These are phyloP conservation scores for Dysmachus trigonus DNA, from an alignment of 2,888 invertebrate genomes.

Conservation along the genomic window DNA sequence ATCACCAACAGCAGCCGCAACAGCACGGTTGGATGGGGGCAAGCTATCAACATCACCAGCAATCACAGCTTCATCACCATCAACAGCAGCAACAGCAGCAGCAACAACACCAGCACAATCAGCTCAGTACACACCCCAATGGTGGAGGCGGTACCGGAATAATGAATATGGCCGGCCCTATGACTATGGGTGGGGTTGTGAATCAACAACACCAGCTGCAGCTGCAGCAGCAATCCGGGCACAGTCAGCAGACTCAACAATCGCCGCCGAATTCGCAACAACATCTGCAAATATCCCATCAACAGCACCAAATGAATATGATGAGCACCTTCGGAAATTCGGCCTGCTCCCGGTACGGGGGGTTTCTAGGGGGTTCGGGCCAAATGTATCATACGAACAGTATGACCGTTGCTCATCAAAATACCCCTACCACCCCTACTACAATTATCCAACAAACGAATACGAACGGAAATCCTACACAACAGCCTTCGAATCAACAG, in stretches of 20 bases:
- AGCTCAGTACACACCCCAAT: constrained; percentile 53
- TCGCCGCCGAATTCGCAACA: constrained; percentile 60
- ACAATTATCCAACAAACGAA: constrained; percentile 52
- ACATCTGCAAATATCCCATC: constrained; percentile 55
- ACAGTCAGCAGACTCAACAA: constrained; percentile 54
- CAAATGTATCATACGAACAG: constrained; percentile 59
- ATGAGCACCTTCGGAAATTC: constrained; percentile 66
- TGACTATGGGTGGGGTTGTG: constrained; percentile 50
- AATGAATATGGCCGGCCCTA: constrained; percentile 52
- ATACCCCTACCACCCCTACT: constrained; percentile 58
- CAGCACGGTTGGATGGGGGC: constrained; percentile 65
- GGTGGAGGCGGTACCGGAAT: constrained; percentile 53
- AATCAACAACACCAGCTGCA: constrained; percentile 52
- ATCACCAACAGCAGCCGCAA: constrained; percentile 59
- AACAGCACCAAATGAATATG: constrained; percentile 57
- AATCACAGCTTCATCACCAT: constrained; percentile 53
- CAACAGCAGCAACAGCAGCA: constrained; percentile 54
- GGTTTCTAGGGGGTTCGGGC: constrained; percentile 69
- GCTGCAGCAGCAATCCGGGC: constrained; percentile 54
- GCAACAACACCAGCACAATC: constrained; percentile 41
- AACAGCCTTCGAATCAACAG: constrained; percentile 57
- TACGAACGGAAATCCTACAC: constrained; percentile 53
- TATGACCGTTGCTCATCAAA: constrained; percentile 52
- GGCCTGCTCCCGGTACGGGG: constrained; percentile 73
- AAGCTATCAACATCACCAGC: constrained; percentile 60